Evolutionary conservation across 2,797 vertebrate species (phyloP), one percentile per base, ranked within the genome.

Genomic region (Pseudotriccus pelzelni): DNA sequence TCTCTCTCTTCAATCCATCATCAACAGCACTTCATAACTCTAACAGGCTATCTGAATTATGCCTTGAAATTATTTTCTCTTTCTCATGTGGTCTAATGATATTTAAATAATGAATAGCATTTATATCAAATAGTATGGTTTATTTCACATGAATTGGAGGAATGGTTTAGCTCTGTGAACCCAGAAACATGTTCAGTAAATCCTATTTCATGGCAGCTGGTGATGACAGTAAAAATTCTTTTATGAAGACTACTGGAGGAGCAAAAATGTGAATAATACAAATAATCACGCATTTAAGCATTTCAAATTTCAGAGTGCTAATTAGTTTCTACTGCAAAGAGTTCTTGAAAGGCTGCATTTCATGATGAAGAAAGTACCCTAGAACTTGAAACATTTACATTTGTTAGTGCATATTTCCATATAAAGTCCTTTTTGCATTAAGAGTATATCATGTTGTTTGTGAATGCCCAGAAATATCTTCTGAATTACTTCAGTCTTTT

Each of bases 261-360:
- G 52, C 21, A 77, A 90, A 97, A 96, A 74, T 72, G 69, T 87
- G 87, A 97, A 92, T 88, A 94, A 88, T 77, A 87, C 8, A 93
- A 97, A 96, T 94, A 96, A 91, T 89, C 39, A 74, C 58, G 36
- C n/a, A 46, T 93, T 93, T 95, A 75, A 93, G n/a, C 58, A 28
- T 39, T 88, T 97, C 73, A 91, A 3, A 94, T 96, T 92, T 96
- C 87, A 90, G 68, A 95, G 22, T 63, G 69, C 70, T 94, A 90
- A 91, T 96, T 97, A 94, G 36, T 43, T 90, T 72, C 43, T 89
- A 37, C 14, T 8, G 77, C 72, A 91, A 84, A 95, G 84, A 91
- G 46, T 93, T 93, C 59, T 92, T 95, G 74, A 94, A 85, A 58
- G 24, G 24, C 75, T 56, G 34, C 47, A 28, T 90, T 96, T 90